Percentiles rank a stretch among this genome's conserved stretches.
phyloP scores from a whole-genome alignment of 2,113 vertebrate species.

The Macquaria ambigua region DNA sequence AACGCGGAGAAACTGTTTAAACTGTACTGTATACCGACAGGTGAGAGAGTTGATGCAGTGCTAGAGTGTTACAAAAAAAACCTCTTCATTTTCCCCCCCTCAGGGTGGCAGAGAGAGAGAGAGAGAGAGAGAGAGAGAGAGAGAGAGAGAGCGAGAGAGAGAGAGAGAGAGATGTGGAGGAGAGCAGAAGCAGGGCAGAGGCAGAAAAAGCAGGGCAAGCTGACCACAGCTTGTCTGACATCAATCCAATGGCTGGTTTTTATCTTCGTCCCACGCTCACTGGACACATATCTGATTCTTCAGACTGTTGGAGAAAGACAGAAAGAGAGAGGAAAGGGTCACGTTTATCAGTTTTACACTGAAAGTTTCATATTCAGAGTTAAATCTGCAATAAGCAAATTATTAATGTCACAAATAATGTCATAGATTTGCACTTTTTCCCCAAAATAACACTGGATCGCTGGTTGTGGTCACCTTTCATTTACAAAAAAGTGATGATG shows the following conservation, averaged over 20 bases:
- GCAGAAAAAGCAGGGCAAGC: conserved; percentile 81
- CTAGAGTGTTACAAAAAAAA: conserved; percentile 20
- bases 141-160: conserved; percentile 35
- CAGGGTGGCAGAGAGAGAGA: conserved; percentile 24
- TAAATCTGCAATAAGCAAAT: too few relatives aligned
- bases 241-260: conserved; percentile 81
- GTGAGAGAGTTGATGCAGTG: conserved; percentile 42
- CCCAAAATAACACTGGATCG: neutral
- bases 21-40: conserved; percentile 17
- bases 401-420: neutral
- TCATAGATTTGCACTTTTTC: neutral
- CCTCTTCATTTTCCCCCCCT: conserved; percentile 32
- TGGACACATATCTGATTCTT: conserved; percentile 87
- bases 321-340: conserved; percentile 24
- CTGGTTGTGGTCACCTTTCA: neutral
- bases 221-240: conserved; percentile 86
- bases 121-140: conserved; percentile 37
- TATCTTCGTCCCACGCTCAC: conserved; percentile 71
- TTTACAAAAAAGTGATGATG: too few relatives aligned
- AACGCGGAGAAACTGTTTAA: conserved; percentile 34
- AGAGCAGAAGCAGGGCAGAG: conserved; percentile 63
- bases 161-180: conserved; percentile 43
- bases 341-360: neutral
- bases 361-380: neutral
- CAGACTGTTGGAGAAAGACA: conserved; percentile 76